Conservation (phyloP, 2,113 vertebrate species). For the Uropsilus gracilis region DNA sequence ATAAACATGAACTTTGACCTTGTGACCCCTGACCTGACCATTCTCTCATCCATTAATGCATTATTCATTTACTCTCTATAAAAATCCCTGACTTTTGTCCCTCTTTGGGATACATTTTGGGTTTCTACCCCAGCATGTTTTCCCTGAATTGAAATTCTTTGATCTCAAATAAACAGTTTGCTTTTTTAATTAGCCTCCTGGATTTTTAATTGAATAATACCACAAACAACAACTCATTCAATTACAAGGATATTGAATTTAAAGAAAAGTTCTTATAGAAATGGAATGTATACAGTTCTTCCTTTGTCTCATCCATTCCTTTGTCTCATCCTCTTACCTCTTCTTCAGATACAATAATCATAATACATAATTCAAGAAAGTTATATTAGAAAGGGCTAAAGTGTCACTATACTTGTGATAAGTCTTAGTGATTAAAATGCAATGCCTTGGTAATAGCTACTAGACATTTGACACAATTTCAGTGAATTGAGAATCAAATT, state of each 20-base stretch:
- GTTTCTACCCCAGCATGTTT: neutral
- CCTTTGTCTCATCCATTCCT: neutral
- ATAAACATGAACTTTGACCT: too few species aligned
- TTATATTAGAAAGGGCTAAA: neutral
- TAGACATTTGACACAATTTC: neutral
- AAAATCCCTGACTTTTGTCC: too few species aligned
- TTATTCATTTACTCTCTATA: too few species aligned
- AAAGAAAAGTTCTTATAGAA: slow-evolving; percentile 46
- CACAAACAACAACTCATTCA: neutral
- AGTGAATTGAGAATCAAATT: slow-evolving; percentile 4
- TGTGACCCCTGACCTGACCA: too few species aligned
- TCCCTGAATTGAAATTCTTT: neutral
- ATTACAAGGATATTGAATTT: slow-evolving; percentile 15
- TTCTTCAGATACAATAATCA: slow-evolving; percentile 21
- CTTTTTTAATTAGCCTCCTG: neutral
- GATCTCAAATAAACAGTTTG: neutral
- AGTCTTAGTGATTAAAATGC: neutral
- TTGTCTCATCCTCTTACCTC: neutral
- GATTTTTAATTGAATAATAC: neutral
- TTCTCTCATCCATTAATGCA: too few species aligned
- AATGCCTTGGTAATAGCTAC: neutral
- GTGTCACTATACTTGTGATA: neutral
- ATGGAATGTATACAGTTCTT: neutral
- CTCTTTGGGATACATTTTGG: neutral
- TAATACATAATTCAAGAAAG: neutral